Conservation (phyloP, 1,140 invertebrate genomes). For the Bactericera cockerelli region DNA sequence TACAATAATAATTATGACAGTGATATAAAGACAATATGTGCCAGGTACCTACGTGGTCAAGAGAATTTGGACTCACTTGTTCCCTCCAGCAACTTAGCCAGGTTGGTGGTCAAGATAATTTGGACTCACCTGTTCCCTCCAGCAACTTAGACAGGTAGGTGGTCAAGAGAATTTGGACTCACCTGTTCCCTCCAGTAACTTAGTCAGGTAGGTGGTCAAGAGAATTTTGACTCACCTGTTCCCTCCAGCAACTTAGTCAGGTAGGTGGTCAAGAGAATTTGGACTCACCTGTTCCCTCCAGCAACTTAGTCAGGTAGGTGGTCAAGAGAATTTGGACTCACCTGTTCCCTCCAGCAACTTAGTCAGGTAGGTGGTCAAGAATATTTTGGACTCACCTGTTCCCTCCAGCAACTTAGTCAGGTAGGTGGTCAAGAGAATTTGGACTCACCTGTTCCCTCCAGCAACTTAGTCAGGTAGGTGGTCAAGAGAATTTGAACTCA, state of each 20-base stretch:
- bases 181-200: conserved; percentile 55
- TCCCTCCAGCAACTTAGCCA: no score
- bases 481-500: conserved; percentile 64
- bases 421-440: conserved; percentile 75
- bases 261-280: conserved; percentile 14
- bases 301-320: conserved; percentile 54
- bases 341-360: no score
- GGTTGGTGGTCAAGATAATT: no score
- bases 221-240: conserved; percentile 46
- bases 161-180: conserved; percentile 10
- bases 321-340: conserved; percentile 86
- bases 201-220: conserved; percentile 68
- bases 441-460: conserved; percentile 51
- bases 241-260: conserved; percentile 59
- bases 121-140: conserved; percentile 46
- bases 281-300: conserved; percentile 51
- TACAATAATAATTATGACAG: no score
- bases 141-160: conserved; percentile 48
- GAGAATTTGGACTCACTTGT: no score
- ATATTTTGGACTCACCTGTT: conserved; percentile 38
- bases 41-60: no score
- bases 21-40: no score
- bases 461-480: conserved; percentile 54
- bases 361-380: no score
- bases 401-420: conserved; percentile 59